Percentiles rank a stretch among this genome's conserved stretches.
Conservation (phyloP, 1,140 invertebrate species). For the Drosophila punjabiensis region DNA sequence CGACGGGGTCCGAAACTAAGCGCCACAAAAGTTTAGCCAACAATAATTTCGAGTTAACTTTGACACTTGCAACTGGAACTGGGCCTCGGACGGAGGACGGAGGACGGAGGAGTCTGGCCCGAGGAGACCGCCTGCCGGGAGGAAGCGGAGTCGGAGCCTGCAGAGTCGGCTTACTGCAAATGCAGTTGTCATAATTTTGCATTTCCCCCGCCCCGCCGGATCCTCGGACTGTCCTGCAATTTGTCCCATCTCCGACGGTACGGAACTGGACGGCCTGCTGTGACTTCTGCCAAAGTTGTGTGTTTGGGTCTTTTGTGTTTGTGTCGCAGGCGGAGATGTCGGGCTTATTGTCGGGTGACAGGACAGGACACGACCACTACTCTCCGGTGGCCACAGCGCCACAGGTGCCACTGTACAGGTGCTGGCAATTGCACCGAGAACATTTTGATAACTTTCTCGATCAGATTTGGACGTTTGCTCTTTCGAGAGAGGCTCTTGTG, state of each 20-base stretch:
- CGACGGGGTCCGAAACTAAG: conserved; percentile 51
- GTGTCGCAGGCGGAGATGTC: conserved; percentile 5
- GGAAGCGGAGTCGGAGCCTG: not conserved
- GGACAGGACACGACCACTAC: conserved; percentile 49
- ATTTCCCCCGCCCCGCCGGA: conserved; percentile 60
- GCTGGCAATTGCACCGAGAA: conserved; percentile 21
- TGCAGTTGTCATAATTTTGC: conserved; percentile 83
- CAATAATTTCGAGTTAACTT: conserved; percentile 84
- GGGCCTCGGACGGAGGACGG: conserved; percentile 38
- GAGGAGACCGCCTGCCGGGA: conserved; percentile 42
- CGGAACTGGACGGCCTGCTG: conserved; percentile 63
- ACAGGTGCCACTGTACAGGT: conserved; percentile 49
- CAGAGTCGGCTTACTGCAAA: conserved; percentile 69
- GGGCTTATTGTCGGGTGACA: conserved; percentile 67
- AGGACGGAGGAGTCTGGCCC: not conserved
- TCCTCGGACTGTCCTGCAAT: conserved; percentile 54
- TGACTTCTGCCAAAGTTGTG: conserved; percentile 72
- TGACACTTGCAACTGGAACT: conserved; percentile 77
- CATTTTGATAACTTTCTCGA: not conserved
- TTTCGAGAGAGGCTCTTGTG: not conserved
- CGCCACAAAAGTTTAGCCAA: conserved; percentile 83
- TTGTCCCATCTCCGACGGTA: conserved; percentile 52
- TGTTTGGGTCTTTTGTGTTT: conserved; percentile 73
- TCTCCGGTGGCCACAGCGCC: conserved; percentile 17
- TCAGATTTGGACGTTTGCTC: not conserved